Conservation (phyloP, 2,113 vertebrate species). For the Thunnus thynnus region DNA sequence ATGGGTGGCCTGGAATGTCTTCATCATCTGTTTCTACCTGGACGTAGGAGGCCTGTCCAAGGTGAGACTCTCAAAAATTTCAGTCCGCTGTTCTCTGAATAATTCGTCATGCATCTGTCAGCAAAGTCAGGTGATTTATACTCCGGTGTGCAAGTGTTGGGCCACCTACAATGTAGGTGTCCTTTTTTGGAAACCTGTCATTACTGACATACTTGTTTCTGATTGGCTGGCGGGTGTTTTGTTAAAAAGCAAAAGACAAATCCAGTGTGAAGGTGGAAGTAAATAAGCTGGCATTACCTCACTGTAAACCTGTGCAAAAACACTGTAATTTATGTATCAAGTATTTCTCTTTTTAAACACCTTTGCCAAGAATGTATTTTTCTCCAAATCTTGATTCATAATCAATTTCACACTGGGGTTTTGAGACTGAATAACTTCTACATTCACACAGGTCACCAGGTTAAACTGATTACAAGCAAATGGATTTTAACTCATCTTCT, state of each 20-base stretch:
- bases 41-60: constrained; percentile 93
- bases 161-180: neutral
- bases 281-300: no score
- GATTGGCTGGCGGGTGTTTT: no score
- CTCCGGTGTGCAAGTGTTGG: neutral
- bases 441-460: neutral
- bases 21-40: constrained; percentile 95
- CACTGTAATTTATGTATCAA: no score
- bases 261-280: no score
- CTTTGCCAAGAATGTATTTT: no score
- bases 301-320: no score
- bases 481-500: neutral
- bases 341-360: no score
- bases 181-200: no score
- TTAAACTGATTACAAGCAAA: neutral
- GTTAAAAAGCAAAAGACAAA: no score
- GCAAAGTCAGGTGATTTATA: neutral
- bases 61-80: constrained; percentile 81
- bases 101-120: neutral
- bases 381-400: no score
- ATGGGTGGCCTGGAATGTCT: constrained; percentile 96
- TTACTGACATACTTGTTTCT: no score
- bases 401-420: neutral
- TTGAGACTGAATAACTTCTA: neutral
- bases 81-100: neutral